Base-by-base conservation (phyloP, 92 coral and sea anemone species). In the Blastomussa wellsi region DNA sequence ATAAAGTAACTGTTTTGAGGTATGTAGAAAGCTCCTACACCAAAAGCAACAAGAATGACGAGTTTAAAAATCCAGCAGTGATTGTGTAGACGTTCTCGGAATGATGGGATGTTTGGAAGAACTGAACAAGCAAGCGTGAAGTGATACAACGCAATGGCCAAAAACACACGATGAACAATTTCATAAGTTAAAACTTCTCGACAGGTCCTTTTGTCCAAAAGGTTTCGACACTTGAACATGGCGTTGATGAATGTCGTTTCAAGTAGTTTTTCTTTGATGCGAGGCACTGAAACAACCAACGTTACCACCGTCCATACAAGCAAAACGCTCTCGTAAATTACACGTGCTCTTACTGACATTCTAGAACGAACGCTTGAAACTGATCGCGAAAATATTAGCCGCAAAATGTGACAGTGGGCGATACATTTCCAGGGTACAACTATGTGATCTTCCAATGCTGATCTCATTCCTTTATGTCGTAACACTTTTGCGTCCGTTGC, bases 1-100 rank as follows among this genome's bases (percentile, higher is more conserved):
- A 88, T 53, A 49, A 88, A 84, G 48, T 42, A 47, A 82, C 79
- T 88, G 74, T 78, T 70, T 42, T 67, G 78, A 31, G 91, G 89
- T 79, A 88, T 88, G 47, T 44, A 88, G 77, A 88, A 84, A 24
- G 81, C 71, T 8, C 85, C 80, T 14, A 72, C 26, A 17, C 41
- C 16, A 49, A 84, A 32, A 47, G 24, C 53, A 36, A 39, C 36
- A 28, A 84, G 39, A 49, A 49, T 10, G 4, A 84, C n/a, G 7
- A 78, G 70, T 66, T 88, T 88, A 19, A 84, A 47, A 31, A 72
- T 48, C 91, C 91, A 88, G 11, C 86, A 76, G 19, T 78, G 75
- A 57, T 88, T 84, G 9, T 88, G 91, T 9, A 88, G 81, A 1
- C 76, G 80, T 19, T 88, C 89, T 28, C 81, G 77, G 32, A 78